Evolutionary conservation across 1,140 invertebrate genomes (phyloP).

Genomic region (Hetaerina americana): DNA sequence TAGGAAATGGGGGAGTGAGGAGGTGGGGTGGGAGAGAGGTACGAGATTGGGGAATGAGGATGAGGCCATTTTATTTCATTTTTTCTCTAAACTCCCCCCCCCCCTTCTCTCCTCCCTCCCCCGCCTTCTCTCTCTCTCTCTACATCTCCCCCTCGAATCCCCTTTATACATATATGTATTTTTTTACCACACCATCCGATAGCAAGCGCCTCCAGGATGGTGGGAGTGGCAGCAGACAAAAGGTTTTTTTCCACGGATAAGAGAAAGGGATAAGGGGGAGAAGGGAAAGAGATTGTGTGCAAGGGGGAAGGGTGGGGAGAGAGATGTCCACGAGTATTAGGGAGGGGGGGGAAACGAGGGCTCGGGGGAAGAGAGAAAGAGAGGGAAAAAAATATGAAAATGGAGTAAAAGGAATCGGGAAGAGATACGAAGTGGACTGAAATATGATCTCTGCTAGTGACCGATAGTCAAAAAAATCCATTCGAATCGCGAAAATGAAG

Average conservation of each 20-base stretch:
- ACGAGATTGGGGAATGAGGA: not conserved
- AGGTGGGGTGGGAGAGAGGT: not conserved
- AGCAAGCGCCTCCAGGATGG: conserved; percentile 6
- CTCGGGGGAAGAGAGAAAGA: conserved; percentile 4
- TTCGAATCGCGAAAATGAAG: conserved; percentile 16
- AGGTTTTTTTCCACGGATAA: conserved; percentile 5
- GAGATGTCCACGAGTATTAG: not conserved
- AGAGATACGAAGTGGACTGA: conserved; percentile 12
- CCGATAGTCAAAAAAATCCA: conserved; percentile 21
- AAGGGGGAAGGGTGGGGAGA: not conserved
- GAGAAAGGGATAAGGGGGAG: not conserved
- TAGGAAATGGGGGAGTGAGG: not conserved
- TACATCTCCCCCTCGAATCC: too few species aligned
- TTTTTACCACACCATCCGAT: conserved; percentile 2
- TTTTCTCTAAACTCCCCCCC: not conserved
- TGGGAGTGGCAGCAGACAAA: conserved; percentile 11
- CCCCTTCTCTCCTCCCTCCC: conserved; percentile 3
- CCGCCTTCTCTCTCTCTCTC: too few species aligned
- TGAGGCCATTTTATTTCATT: conserved; percentile 2
- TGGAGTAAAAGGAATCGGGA: not conserved
- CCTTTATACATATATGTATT: conserved; percentile 3
- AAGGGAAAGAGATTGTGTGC: conserved; percentile 10
- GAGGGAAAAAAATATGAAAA: conserved; percentile 11
- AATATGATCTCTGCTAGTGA: conserved; percentile 23
- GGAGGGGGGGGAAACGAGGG: too few species aligned